Evolutionary conservation across 2,888 invertebrate genomes (phyloP).

Genomic region (Caenorhabditis sp.): DNA sequence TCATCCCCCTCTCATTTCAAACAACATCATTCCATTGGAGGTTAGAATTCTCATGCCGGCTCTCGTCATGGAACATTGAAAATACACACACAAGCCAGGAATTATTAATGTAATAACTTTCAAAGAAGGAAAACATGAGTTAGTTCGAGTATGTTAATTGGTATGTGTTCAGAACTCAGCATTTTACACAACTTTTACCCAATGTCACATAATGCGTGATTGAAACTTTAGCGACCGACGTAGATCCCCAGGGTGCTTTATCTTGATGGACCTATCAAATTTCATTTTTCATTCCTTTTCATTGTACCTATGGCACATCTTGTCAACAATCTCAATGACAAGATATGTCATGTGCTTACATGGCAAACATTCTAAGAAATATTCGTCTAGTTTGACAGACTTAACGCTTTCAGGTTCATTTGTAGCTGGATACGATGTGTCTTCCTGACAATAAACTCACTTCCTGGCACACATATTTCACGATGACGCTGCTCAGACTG

Average conservation of each 20-base stretch:
- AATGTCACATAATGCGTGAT: constrained; percentile 11
- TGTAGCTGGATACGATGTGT: background rate
- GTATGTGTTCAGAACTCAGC: background rate
- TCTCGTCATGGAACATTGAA: constrained; percentile 37
- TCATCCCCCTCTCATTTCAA: background rate
- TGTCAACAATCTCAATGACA: constrained; percentile 10
- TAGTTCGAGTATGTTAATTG: background rate
- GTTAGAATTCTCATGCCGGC: constrained; percentile 21
- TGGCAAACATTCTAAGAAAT: background rate
- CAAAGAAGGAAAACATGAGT: background rate
- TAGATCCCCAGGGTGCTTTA: background rate
- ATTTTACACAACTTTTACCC: constrained; percentile 1
- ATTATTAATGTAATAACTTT: constrained; percentile 52
- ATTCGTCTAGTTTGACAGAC: background rate
- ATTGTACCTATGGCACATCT: background rate
- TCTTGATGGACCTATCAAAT: constrained; percentile 7
- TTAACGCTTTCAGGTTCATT: constrained; percentile 21
- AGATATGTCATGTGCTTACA: background rate
- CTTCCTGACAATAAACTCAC: constrained; percentile 39
- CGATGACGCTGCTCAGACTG: background rate
- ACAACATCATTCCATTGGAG: constrained; percentile 26
- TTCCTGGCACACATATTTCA: constrained; percentile 65
- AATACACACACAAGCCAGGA: background rate
- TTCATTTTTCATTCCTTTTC: background rate
- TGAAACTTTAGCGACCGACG: background rate